Conservation (phyloP, 53 echinoderm and acorn worm genomes). For the Glandiceps talaboti region DNA sequence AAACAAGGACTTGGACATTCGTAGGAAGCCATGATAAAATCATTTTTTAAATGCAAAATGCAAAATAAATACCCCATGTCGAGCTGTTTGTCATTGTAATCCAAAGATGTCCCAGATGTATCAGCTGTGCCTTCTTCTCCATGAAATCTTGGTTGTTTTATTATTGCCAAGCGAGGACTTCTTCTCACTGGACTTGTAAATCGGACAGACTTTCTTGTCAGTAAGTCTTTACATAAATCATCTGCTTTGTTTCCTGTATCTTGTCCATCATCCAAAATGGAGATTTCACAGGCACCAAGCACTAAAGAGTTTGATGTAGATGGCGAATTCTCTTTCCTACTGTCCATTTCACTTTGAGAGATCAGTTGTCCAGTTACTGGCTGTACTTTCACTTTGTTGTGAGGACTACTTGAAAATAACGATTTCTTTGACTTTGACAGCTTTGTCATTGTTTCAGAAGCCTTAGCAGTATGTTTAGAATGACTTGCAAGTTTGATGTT, state of each 20-base stretch:
- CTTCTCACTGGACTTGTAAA: background rate
- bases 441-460: too few species aligned
- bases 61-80: background rate
- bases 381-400: background rate
- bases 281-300: background rate
- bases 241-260: background rate
- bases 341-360: background rate
- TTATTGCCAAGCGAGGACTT: background rate
- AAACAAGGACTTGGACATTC: too few species aligned
- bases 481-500: background rate
- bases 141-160: background rate
- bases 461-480: too few species aligned
- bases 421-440: background rate
- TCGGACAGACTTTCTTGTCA: background rate
- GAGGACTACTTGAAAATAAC: background rate
- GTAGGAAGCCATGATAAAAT: too few species aligned
- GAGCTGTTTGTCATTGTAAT: background rate
- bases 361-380: background rate
- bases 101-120: background rate
- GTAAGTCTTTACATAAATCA: background rate
- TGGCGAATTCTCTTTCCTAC: background rate
- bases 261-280: background rate
- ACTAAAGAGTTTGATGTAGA: background rate
- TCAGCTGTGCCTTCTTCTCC: too few species aligned
- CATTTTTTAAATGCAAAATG: too few species aligned